Evolutionary conservation across 2,797 vertebrate genomes (phyloP).

Genomic region (Lagodon rhomboides): DNA sequence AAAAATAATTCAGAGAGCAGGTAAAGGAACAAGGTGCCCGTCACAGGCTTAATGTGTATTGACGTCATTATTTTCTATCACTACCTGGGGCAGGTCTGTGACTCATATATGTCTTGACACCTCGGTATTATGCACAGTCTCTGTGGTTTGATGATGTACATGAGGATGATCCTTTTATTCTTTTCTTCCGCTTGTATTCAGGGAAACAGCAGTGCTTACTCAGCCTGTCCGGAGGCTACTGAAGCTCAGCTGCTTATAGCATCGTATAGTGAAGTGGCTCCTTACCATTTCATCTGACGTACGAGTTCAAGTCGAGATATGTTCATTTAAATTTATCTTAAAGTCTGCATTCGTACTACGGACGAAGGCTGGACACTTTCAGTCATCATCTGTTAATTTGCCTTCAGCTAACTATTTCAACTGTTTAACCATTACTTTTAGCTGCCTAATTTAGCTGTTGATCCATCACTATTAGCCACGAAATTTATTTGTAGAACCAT

Average conservation of each 20-base stretch:
- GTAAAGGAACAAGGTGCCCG: slow-evolving; percentile 8
- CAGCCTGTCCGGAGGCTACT: background rate
- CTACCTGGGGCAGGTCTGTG: slow-evolving; percentile 2
- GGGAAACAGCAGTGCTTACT: slow-evolving; percentile 1
- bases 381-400: too few species aligned
- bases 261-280: background rate
- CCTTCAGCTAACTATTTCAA: background rate
- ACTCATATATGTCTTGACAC: slow-evolving; percentile 3
- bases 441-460: too few species aligned
- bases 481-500: too few species aligned
- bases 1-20: slow-evolving; percentile 26
- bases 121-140: background rate
- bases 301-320: background rate
- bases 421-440: background rate
- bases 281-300: background rate
- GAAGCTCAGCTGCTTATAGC: background rate
- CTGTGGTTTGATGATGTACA: slow-evolving; percentile 19
- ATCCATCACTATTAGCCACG: too few species aligned
- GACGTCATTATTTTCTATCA: slow-evolving; percentile 35
- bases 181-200: background rate
- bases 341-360: background rate
- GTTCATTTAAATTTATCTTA: background rate
- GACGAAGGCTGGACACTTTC: too few species aligned
- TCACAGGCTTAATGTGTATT: slow-evolving; percentile 1
- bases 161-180: background rate